Conservation (phyloP, 1,140 invertebrate genomes). For the Drosophila bifasciata region DNA sequence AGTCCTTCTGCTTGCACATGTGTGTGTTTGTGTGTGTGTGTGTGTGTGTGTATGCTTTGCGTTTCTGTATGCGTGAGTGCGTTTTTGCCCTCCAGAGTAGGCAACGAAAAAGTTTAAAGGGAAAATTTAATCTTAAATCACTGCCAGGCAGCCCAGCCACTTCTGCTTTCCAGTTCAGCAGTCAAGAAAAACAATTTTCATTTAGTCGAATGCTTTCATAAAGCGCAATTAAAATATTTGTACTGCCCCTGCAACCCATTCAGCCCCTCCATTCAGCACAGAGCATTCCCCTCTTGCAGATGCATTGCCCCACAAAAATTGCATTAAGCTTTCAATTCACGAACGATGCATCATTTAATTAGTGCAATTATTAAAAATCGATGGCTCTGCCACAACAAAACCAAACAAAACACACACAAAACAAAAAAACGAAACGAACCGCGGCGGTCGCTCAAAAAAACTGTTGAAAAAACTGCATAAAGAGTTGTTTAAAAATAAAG, state of each 20-base stretch:
- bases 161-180: conserved; percentile 34
- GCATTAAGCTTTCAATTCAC: conserved; percentile 42
- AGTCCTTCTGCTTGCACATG: background rate
- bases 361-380: conserved; percentile 61
- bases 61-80: conserved; percentile 9
- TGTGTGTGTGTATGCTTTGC: conserved; percentile 6
- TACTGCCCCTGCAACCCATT: background rate
- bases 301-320: conserved; percentile 18
- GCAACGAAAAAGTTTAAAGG: conserved; percentile 10
- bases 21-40: conserved; percentile 3
- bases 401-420: conserved; percentile 4
- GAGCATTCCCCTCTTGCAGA: background rate
- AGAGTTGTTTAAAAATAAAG: background rate
- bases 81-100: conserved; percentile 6
- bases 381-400: conserved; percentile 26
- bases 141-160: background rate
- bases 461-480: conserved; percentile 2
- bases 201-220: conserved; percentile 43
- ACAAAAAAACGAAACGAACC: conserved; percentile 17
- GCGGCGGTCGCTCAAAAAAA: conserved; percentile 10
- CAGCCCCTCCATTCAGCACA: no score
- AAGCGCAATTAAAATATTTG: conserved; percentile 36
- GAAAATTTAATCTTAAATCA: conserved; percentile 34
- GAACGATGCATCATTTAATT: conserved; percentile 66
- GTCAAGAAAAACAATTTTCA: conserved; percentile 49